Evolutionary conservation across 1,140 invertebrate genomes (phyloP).

Genomic region (Trichonephila clavata): DNA sequence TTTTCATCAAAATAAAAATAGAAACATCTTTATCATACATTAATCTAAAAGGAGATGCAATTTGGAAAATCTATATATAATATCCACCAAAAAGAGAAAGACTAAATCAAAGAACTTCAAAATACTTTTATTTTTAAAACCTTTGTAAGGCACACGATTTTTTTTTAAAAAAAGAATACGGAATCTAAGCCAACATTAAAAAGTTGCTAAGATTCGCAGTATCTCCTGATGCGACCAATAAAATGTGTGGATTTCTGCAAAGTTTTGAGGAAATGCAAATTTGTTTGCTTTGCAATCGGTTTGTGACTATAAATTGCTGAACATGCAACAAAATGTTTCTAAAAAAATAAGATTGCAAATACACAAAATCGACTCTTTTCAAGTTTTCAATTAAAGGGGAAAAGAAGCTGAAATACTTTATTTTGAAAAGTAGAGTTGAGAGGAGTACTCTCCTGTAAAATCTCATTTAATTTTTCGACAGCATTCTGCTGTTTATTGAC

Average conservation of each 20-base stretch:
- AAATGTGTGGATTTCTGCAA: background rate
- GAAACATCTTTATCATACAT: too few relatives aligned
- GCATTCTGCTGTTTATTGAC: background rate
- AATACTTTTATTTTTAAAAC: background rate
- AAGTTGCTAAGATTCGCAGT: background rate
- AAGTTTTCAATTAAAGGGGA: constrained; percentile 21
- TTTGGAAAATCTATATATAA: too few relatives aligned
- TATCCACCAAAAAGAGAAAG: too few relatives aligned
- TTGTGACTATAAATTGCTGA: constrained; percentile 16
- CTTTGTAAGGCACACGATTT: background rate
- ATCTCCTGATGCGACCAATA: background rate
- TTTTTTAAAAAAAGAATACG: background rate
- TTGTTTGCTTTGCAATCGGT: constrained; percentile 3
- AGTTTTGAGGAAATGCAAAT: constrained; percentile 2
- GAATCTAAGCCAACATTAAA: background rate
- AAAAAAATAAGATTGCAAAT: constrained; percentile 16
- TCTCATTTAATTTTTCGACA: background rate
- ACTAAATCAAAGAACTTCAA: too few relatives aligned
- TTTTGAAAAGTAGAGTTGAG: background rate
- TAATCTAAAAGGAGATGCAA: too few relatives aligned
- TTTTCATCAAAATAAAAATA: too few relatives aligned
- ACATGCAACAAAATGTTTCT: background rate
- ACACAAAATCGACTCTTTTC: background rate
- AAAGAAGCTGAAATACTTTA: constrained; percentile 10
- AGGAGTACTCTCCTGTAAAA: background rate